phyloP scores from a whole-genome alignment of 1,140 invertebrate genomes.

The Pogonomyrmex barbatus region DNA sequence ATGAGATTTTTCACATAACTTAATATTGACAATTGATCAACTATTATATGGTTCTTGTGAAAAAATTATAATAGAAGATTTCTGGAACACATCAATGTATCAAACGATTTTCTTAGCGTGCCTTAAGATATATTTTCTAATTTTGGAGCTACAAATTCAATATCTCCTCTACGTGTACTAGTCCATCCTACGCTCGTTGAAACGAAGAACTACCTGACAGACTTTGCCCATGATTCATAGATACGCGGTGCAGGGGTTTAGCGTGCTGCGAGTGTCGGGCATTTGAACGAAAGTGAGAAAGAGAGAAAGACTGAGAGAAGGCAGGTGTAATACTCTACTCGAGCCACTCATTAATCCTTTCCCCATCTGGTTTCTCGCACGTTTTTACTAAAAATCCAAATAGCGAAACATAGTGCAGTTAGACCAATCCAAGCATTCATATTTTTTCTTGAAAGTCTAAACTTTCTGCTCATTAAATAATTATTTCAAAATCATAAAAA shows the following conservation, averaged over 20 bases:
- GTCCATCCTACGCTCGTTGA: slow-evolving; percentile 14
- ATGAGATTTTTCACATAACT: neutral
- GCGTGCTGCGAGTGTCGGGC: slow-evolving; percentile 44
- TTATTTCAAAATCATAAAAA: neutral
- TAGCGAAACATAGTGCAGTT: slow-evolving; percentile 16
- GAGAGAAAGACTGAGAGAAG: neutral
- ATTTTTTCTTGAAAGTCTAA: neutral
- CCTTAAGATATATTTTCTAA: slow-evolving; percentile 40
- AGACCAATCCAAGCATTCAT: neutral
- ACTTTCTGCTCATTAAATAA: neutral
- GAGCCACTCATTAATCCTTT: slow-evolving; percentile 50
- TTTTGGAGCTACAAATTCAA: slow-evolving; percentile 52
- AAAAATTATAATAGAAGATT: slow-evolving; percentile 4
- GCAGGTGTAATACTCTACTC: slow-evolving; percentile 17
- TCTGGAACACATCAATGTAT: neutral
- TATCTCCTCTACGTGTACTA: slow-evolving; percentile 17
- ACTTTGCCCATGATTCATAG: slow-evolving; percentile 60
- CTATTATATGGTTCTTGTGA: neutral
- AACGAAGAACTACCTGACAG: slow-evolving; percentile 43
- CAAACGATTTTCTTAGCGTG: neutral
- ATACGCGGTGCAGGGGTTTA: slow-evolving; percentile 57
- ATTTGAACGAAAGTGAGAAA: slow-evolving; percentile 14
- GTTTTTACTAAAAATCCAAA: slow-evolving; percentile 47
- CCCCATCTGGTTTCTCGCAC: slow-evolving; percentile 7
- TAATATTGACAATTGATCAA: neutral